These are phyloP conservation scores for Craseonycteris thonglongyai DNA, from an alignment of 2,113 vertebrate species.

Conservation along the genomic window DNA sequence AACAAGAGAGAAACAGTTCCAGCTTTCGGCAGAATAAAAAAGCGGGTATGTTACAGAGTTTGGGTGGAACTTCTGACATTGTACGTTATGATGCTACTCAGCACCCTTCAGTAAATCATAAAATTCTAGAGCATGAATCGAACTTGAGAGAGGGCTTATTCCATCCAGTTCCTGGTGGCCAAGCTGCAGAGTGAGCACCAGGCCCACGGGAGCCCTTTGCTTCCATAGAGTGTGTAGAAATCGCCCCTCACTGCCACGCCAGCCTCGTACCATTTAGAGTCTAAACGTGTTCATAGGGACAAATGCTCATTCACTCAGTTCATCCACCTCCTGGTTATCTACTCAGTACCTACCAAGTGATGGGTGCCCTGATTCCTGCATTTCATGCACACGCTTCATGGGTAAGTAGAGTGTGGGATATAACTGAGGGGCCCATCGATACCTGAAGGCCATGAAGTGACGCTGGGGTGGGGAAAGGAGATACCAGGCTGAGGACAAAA, in stretches of 20 bases:
- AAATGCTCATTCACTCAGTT: background rate
- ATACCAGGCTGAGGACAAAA: background rate
- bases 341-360: background rate
- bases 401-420: accelerated
- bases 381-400: accelerated
- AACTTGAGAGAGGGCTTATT: background rate
- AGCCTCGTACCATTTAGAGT: background rate
- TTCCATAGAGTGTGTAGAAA: background rate
- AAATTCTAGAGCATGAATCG: background rate
- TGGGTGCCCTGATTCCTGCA: background rate
- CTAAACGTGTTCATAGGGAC: background rate
- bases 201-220: background rate
- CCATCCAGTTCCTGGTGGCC: background rate
- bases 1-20: conserved; percentile 66
- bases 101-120: background rate
- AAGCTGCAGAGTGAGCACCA: background rate
- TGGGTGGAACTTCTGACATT: conserved; percentile 1
- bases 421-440: background rate
- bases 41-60: conserved; percentile 9
- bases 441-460: accelerated
- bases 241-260: background rate
- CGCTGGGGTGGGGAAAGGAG: background rate
- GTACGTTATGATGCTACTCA: background rate
- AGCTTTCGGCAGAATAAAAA: conserved; percentile 50
- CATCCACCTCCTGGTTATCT: background rate